phyloP scores from a whole-genome alignment of 2,888 invertebrate species.

The Eumerus sabulonum region DNA sequence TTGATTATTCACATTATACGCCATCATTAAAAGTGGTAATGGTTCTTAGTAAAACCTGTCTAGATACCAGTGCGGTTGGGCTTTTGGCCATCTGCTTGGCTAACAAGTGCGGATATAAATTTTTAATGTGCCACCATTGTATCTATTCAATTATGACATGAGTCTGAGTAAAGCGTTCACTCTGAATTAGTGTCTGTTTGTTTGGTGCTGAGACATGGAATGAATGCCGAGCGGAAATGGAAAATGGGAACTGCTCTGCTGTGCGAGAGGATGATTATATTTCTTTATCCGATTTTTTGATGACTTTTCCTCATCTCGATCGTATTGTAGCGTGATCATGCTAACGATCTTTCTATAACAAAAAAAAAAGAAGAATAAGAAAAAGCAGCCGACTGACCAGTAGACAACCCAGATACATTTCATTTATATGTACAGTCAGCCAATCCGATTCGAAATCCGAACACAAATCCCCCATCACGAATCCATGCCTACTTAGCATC shows the following conservation, averaged over 20 bases:
- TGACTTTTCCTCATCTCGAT: no score
- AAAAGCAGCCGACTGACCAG: no score
- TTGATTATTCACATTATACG: conserved; percentile 57
- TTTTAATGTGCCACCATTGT: conserved; percentile 60
- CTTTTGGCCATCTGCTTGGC: not conserved
- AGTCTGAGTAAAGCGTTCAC: not conserved
- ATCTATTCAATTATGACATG: conserved; percentile 54
- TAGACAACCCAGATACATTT: conserved; percentile 35
- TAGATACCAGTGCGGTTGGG: conserved; percentile 23
- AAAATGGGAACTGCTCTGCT: conserved; percentile 18
- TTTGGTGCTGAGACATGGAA: conserved; percentile 7
- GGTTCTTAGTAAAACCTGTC: conserved; percentile 5
- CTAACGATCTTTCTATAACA: not conserved
- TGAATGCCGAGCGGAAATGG: conserved; percentile 40
- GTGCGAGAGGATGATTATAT: no score
- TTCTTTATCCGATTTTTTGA: no score
- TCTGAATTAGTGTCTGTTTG: not conserved
- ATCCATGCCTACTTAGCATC: conserved; percentile 58
- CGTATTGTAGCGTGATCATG: no score
- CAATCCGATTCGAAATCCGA: conserved; percentile 45
- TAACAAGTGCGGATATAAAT: conserved; percentile 57
- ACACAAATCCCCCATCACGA: conserved; percentile 60
- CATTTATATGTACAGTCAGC: conserved; percentile 21
- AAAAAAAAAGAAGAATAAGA: no score
- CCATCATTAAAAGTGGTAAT: conserved; percentile 50